Evolutionary conservation across 1,140 invertebrate genomes (phyloP).

Genomic region (Drosophila cardini): DNA sequence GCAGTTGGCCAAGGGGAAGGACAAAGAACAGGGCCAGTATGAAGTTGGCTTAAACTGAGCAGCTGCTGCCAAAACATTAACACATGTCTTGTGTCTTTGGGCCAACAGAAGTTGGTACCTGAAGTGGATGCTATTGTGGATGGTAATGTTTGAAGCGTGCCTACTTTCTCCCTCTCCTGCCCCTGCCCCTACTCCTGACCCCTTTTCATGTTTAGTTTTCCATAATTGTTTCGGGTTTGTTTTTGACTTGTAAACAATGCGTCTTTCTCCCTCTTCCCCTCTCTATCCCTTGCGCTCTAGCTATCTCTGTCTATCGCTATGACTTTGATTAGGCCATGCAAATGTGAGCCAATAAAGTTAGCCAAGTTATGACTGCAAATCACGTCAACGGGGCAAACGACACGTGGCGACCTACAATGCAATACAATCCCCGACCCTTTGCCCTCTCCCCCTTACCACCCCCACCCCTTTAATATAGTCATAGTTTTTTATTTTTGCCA

Average conservation of each 20-base stretch:
- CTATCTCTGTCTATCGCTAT: background rate
- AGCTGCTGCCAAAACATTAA: conserved; percentile 36
- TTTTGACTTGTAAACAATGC: conserved; percentile 69
- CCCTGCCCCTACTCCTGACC: background rate
- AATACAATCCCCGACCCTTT: conserved; percentile 3
- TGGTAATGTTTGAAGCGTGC: conserved; percentile 4
- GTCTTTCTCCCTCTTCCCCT: background rate
- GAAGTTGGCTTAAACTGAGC: conserved; percentile 20
- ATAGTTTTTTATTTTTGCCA: conserved; percentile 33
- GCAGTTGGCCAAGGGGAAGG: conserved; percentile 33
- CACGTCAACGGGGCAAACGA: conserved; percentile 58
- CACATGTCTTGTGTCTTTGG: conserved; percentile 34
- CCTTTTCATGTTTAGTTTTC: conserved; percentile 40
- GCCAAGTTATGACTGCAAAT: conserved; percentile 73
- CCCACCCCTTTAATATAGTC: conserved; percentile 35
- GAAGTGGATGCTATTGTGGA: conserved; percentile 50
- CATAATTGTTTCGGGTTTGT: conserved; percentile 64
- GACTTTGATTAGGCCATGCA: conserved; percentile 59
- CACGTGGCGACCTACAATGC: conserved; percentile 61
- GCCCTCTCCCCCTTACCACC: conserved; percentile 20
- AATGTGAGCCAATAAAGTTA: conserved; percentile 66
- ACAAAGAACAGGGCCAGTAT: background rate
- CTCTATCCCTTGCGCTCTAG: background rate
- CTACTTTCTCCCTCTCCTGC: background rate
- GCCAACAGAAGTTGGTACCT: conserved; percentile 32